Conservation (phyloP, 2,888 invertebrate genomes). For the Opisthograptis luteolata region DNA sequence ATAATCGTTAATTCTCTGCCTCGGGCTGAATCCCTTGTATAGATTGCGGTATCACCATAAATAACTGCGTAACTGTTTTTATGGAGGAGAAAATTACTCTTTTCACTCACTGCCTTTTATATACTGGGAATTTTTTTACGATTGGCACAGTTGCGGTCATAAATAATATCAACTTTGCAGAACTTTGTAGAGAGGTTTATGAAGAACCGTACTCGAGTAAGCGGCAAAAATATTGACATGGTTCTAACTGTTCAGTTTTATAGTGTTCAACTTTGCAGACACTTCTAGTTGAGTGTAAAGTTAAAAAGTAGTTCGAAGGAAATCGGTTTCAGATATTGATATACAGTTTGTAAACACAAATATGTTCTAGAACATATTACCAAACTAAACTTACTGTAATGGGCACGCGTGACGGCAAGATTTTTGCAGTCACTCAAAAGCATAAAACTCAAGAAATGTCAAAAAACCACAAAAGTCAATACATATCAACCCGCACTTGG, state of each 20-base stretch:
- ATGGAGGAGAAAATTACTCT: conserved; percentile 78
- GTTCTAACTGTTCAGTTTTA: conserved; percentile 1
- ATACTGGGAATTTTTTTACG: conserved; percentile 67
- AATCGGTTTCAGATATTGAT: no score
- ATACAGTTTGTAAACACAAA: no score
- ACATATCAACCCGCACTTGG: no score
- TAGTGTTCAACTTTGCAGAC: conserved; percentile 20
- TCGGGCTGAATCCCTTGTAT: conserved; percentile 77
- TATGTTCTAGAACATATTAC: no score
- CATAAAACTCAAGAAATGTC: no score
- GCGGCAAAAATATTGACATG: conserved; percentile 6
- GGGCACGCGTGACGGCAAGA: no score
- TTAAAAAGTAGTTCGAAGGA: not conserved
- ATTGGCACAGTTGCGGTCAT: conserved; percentile 36
- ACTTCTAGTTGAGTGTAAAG: conserved; percentile 3
- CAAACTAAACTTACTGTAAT: no score
- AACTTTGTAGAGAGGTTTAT: conserved; percentile 17
- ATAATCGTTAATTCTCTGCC: conserved; percentile 80
- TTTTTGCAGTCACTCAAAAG: no score
- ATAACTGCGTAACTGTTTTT: conserved; percentile 82
- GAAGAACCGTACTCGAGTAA: conserved; percentile 17
- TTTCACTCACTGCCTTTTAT: conserved; percentile 76
- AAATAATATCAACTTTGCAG: conserved; percentile 23
- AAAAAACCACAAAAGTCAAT: no score
- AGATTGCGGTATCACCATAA: conserved; percentile 82